phyloP scores from a whole-genome alignment of 2,797 vertebrate species.

The Bradypus variegatus region DNA sequence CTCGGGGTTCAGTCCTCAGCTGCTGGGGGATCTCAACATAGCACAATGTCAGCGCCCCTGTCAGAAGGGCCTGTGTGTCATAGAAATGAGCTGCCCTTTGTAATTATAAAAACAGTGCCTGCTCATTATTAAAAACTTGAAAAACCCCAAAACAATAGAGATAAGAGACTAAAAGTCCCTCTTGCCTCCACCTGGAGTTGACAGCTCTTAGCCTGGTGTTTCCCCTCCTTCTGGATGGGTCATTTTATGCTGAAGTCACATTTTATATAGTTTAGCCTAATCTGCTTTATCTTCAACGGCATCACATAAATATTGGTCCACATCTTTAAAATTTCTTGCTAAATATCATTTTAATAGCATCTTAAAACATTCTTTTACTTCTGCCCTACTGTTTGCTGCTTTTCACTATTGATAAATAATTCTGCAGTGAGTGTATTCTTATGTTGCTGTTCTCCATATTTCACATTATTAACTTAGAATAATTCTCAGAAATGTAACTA shows the following conservation, averaged over 20 bases:
- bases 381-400: not conserved
- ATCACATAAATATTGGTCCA: not conserved
- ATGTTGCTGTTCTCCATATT: not conserved
- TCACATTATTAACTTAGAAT: not conserved
- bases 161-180: not conserved
- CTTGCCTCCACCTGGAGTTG: no score
- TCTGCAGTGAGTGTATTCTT: not conserved
- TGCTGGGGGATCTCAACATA: not conserved
- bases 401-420: not conserved
- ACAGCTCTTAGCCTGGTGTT: no score
- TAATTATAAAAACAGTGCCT: not conserved
- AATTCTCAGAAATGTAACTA: not conserved
- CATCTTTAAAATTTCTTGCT: not conserved
- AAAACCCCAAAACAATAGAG: not conserved
- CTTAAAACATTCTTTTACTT: rapidly evolving
- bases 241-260: not conserved
- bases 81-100: no score
- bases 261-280: not conserved
- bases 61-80: no score
- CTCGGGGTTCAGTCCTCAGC: not conserved
- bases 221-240: not conserved
- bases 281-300: not conserved
- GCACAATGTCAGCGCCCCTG: not conserved
- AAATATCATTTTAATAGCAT: not conserved
- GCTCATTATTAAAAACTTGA: not conserved